Evolutionary conservation across 2,113 vertebrate genomes (phyloP).

Genomic region (Albula glossodonta): DNA sequence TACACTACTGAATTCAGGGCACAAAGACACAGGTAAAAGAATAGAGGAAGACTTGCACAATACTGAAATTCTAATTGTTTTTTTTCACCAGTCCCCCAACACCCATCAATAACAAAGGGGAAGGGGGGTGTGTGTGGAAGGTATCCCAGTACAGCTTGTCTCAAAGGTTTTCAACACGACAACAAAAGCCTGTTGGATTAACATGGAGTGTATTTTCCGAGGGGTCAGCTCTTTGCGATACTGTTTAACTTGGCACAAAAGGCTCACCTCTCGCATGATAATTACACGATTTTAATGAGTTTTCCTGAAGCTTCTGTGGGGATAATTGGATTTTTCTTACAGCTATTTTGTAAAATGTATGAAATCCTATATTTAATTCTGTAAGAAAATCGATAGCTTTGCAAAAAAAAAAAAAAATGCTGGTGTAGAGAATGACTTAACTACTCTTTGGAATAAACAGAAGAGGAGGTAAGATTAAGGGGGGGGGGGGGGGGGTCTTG

Average conservation of each 20-base stretch:
- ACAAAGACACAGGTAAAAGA: neutral
- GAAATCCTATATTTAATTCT: conserved; percentile 58
- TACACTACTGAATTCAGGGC: neutral
- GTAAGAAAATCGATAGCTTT: conserved; percentile 50
- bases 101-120: neutral
- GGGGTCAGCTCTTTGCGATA: conserved; percentile 29
- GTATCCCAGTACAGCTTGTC: neutral
- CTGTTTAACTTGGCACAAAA: conserved; percentile 40
- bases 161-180: neutral
- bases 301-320: conserved; percentile 40
- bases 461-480: neutral
- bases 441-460: neutral
- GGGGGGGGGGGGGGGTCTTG: neutral
- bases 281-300: conserved; percentile 52
- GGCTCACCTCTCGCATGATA: conserved; percentile 41
- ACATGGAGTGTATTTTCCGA: conserved; percentile 3
- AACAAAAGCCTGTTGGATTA: conserved; percentile 12
- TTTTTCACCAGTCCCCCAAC: neutral
- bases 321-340: conserved; percentile 56
- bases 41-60: neutral
- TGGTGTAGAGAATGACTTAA: conserved; percentile 25
- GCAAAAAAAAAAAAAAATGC: conserved; percentile 25
- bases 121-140: neutral
- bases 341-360: conserved; percentile 56
- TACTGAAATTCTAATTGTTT: neutral